Conservation (phyloP, 2,888 invertebrate species). For the Heliconius ethilla region DNA sequence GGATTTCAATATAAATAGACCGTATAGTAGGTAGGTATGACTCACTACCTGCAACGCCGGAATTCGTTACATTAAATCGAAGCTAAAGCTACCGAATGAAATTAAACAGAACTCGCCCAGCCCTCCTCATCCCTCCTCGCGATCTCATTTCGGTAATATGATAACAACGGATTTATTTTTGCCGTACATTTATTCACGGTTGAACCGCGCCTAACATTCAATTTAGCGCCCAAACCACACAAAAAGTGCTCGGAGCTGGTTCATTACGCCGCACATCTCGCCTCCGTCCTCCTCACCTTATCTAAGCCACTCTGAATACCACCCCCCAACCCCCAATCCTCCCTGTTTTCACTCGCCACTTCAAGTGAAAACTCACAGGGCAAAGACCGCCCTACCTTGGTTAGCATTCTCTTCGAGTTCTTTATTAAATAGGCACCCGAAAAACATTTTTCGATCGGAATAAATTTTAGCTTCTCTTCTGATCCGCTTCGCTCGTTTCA, state of each 20-base stretch:
- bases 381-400: constrained; percentile 79
- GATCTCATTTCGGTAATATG: constrained; percentile 80
- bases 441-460: constrained; percentile 71
- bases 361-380: constrained; percentile 80
- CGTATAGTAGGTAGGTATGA: background rate
- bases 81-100: constrained; percentile 71
- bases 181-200: constrained; percentile 78
- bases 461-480: constrained; percentile 78
- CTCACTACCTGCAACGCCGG: constrained; percentile 43
- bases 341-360: constrained; percentile 69
- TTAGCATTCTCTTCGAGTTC: constrained; percentile 81
- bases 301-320: constrained; percentile 79
- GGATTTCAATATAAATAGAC: constrained; percentile 7
- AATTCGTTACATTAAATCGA: constrained; percentile 66
- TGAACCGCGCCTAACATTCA: constrained; percentile 82
- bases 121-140: constrained; percentile 58
- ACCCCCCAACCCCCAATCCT: constrained; percentile 60
- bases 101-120: constrained; percentile 73
- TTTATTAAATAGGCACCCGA: constrained; percentile 81
- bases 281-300: constrained; percentile 81
- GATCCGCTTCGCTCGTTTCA: constrained; percentile 68
- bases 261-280: constrained; percentile 81
- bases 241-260: constrained; percentile 80
- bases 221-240: constrained; percentile 79
- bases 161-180: constrained; percentile 80